Evolutionary conservation across 2,888 invertebrate genomes (phyloP), one percentile per base, ranked within the genome.

Genomic region (Choreutis nemorana): DNA sequence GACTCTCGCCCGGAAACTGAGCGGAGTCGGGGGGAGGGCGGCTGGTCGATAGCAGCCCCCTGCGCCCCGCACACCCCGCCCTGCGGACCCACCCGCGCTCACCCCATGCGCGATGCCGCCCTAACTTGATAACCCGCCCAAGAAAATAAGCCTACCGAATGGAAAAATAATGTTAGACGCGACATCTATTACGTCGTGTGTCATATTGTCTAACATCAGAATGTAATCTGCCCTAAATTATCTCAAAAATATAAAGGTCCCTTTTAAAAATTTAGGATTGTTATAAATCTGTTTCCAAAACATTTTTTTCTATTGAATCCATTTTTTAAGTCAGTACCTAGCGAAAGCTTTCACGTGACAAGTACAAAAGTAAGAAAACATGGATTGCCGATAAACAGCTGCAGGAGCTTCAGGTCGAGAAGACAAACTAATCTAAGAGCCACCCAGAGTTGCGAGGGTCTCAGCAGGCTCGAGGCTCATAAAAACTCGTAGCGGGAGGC

Each of bases 1-100:
- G 78, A 81, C 81, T 79, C 73, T 81, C 73, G 82, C 78, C 83
- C 82, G 78, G 77, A 75, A 75, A 77, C 77, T 77, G 71, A 75
- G 46, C 61, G 57, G 60, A 53, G 61, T 54, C 68, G 81, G 77
- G 79, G 81, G 82, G 81, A 72, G 81, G 79, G 72, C 51, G 79
- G 72, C 51, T 58, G 81, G 82, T 83, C 82, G 83, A 83, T 82
- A 83, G 73, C 71, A 63, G 61, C 65, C 51, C 71, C 70, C 70
- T 66, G 55, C 59, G 35, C 46, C 55, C 60, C 61, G 51, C 58
- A 41, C 45, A 55, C 64, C 28, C 71, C 66, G 61, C 60, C 70
- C 66, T 73, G 72, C 72, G 55, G 73, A 68, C 66, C 59, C 62
- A 60, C 45, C 62, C 55, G 49, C 54, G 40, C 32, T 46, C 61